These are phyloP conservation scores for Megathymus violae DNA, from an alignment of 1,140 invertebrate species.

Conservation along the genomic window DNA sequence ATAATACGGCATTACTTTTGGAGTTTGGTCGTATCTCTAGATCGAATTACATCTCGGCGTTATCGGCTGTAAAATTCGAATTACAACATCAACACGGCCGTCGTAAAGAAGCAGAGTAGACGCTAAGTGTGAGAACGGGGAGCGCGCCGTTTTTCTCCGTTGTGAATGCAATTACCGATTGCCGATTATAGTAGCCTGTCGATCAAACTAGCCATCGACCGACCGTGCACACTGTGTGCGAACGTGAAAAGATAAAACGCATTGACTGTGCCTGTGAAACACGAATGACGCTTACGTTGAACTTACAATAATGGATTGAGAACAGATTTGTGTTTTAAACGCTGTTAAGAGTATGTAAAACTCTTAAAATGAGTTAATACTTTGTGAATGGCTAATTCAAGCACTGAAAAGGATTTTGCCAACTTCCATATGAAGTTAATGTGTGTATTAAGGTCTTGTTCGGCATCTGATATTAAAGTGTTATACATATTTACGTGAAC, in stretches of 20 bases:
- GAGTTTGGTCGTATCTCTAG: not conserved
- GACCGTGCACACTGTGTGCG: conserved; percentile 1
- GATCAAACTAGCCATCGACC: conserved; percentile 22
- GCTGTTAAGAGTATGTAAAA: not conserved
- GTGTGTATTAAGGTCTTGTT: not conserved
- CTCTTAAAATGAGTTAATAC: not conserved
- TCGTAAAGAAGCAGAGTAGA: conserved; percentile 9
- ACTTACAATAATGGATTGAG: not conserved
- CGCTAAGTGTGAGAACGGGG: conserved; percentile 27
- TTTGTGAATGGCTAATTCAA: not conserved
- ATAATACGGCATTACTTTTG: conserved; percentile 6
- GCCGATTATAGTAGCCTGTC: conserved; percentile 19
- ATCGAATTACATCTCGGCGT: not conserved
- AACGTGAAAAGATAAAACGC: conserved; percentile 8
- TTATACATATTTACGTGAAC: not conserved
- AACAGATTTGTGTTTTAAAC: not conserved
- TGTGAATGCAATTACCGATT: conserved; percentile 28
- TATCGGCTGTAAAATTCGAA: conserved; percentile 7
- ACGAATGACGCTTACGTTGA: not conserved
- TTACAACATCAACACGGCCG: conserved; percentile 12
- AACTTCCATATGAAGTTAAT: not conserved
- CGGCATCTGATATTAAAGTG: not conserved
- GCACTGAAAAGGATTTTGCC: not conserved
- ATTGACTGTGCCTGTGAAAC: not conserved
- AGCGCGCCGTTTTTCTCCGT: conserved; percentile 3